These are phyloP conservation scores for Notamacropus eugenii DNA, from an alignment of 2,797 vertebrate species.

Conservation along the genomic window DNA sequence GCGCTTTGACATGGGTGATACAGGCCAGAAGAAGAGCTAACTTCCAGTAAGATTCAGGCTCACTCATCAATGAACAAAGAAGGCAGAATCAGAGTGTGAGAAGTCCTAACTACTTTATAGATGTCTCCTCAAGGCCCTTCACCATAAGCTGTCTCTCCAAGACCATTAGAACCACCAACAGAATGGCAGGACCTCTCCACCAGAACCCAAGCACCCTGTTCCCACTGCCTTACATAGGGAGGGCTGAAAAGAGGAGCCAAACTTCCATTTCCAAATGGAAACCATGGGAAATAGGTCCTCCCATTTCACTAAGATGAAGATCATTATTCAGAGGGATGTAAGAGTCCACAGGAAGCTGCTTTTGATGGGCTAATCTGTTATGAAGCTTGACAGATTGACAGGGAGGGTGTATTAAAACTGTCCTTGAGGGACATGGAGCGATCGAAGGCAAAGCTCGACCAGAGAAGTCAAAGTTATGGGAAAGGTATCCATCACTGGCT, in stretches of 20 bases:
- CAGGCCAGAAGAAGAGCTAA: neutral
- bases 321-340: slow-evolving; percentile 58
- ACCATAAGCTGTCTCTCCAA: neutral
- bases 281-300: slow-evolving; percentile 5
- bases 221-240: neutral
- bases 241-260: neutral
- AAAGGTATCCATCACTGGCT: slow-evolving; percentile 15
- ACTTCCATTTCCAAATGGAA: neutral
- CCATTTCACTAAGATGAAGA: slow-evolving; percentile 71
- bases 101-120: neutral
- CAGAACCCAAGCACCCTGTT: neutral
- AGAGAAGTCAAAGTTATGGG: slow-evolving; percentile 40
- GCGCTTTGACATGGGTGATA: neutral
- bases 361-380: slow-evolving; percentile 66
- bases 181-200: neutral
- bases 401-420: slow-evolving; percentile 54
- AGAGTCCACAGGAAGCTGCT: slow-evolving; percentile 63
- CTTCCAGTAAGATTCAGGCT: neutral
- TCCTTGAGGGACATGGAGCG: slow-evolving; percentile 51
- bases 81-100: neutral
- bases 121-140: neutral
- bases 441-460: slow-evolving; percentile 61
- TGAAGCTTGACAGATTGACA: slow-evolving; percentile 60
- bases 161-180: neutral
- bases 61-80: neutral